Evolutionary conservation across 2,113 vertebrate species (phyloP).

Genomic region (Bos indicus): DNA sequence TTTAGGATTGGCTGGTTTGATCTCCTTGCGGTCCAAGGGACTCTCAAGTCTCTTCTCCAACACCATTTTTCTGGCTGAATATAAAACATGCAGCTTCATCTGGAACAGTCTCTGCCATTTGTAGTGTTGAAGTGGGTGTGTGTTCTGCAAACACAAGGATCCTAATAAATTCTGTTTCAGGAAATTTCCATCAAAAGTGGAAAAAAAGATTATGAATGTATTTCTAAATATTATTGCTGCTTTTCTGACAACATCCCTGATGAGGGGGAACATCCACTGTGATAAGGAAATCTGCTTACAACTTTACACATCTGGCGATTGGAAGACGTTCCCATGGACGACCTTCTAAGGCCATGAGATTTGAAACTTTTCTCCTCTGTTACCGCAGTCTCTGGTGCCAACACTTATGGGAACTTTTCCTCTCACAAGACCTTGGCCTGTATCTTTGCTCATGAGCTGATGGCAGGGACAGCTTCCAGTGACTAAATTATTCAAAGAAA

Average conservation of each 20-base stretch:
- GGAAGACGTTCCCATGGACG: accelerated
- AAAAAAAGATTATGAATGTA: not conserved
- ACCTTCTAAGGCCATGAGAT: not conserved
- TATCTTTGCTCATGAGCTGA: accelerated
- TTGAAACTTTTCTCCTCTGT: not conserved
- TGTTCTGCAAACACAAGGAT: not conserved
- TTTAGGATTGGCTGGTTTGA: not conserved
- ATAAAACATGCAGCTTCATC: not conserved
- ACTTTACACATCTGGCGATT: not conserved
- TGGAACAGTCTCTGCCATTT: not conserved
- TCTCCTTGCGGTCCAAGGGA: not conserved
- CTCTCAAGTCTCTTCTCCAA: not conserved
- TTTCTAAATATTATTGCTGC: not conserved
- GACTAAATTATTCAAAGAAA: not conserved
- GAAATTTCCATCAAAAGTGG: not conserved
- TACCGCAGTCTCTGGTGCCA: no score
- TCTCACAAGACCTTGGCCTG: not conserved
- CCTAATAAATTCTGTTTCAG: not conserved
- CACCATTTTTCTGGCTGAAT: not conserved
- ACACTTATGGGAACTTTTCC: accelerated
- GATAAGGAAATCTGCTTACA: not conserved
- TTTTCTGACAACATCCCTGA: not conserved
- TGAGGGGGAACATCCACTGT: not conserved
- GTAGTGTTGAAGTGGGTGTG: accelerated
- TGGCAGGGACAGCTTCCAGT: not conserved